Percentiles rank a stretch among this genome's conserved stretches.
These are phyloP conservation scores for Archivesica marissinica DNA, from an alignment of 1,140 invertebrate genomes.

Conservation along the genomic window DNA sequence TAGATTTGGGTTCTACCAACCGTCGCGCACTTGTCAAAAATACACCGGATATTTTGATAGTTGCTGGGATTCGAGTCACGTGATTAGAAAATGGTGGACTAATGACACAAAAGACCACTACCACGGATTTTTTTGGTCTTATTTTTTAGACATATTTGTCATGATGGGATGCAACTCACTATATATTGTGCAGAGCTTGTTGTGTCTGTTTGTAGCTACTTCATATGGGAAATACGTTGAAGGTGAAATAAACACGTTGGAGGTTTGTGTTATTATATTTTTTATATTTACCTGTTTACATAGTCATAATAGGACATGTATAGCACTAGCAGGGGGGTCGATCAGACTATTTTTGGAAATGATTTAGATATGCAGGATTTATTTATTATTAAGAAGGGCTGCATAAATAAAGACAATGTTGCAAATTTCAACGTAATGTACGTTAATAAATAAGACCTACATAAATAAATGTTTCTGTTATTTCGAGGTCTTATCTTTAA, in stretches of 20 bases:
- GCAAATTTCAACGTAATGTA: not conserved
- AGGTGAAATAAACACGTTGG: conserved; percentile 39
- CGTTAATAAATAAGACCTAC: no score
- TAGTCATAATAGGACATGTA: not conserved
- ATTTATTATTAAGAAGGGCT: not conserved
- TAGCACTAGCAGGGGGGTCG: not conserved
- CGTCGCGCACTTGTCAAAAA: not conserved
- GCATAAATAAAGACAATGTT: not conserved
- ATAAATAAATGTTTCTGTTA: no score
- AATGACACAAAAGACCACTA: not conserved
- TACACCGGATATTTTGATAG: conserved; percentile 39
- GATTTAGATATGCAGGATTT: not conserved
- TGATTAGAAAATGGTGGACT: conserved; percentile 47
- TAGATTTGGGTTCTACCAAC: no score
- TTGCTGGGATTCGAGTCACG: conserved; percentile 47
- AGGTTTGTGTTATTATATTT: conserved; percentile 11
- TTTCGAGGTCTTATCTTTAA: no score
- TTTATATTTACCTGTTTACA: not conserved
- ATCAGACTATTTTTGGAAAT: not conserved
- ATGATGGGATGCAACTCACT: not conserved
- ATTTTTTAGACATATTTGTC: not conserved
- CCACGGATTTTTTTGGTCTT: not conserved
- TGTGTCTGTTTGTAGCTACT: not conserved
- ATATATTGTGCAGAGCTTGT: not conserved
- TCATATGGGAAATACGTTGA: conserved; percentile 33